Conservation (phyloP, 2,888 invertebrate genomes). For the Minunthozetes semirufus region DNA sequence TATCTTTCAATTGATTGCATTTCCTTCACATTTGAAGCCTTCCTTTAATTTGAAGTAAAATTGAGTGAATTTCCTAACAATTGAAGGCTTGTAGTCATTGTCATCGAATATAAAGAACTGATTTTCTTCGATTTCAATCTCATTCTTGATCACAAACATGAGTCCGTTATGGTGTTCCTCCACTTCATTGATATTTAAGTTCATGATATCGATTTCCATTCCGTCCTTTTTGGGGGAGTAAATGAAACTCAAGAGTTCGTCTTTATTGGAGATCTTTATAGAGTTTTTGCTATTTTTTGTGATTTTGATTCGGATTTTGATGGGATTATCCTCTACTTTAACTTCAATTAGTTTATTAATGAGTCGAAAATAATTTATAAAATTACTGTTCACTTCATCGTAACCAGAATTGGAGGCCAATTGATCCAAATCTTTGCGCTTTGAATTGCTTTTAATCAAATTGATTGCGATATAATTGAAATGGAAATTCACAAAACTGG, state of each 20-base stretch:
- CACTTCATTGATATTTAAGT: conserved; percentile 5
- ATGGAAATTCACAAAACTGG: conserved; percentile 33
- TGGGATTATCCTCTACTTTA: conserved; percentile 25
- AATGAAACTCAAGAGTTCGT: conserved; percentile 31
- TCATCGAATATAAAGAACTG: conserved; percentile 7
- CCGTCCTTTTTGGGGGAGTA: conserved; percentile 32
- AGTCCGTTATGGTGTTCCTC: not conserved
- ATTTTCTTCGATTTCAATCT: conserved; percentile 32
- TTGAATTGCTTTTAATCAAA: conserved; percentile 14
- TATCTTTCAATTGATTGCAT: not conserved
- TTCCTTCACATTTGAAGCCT: not conserved
- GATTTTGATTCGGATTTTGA: conserved; percentile 2
- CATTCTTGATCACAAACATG: conserved; percentile 31
- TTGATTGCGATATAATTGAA: conserved; percentile 34
- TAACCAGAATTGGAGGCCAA: not conserved
- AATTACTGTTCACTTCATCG: conserved; percentile 33
- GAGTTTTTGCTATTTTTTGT: conserved; percentile 21
- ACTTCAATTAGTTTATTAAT: conserved; percentile 35
- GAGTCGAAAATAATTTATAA: conserved; percentile 34
- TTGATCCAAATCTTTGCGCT: conserved; percentile 34
- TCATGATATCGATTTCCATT: conserved; percentile 28
- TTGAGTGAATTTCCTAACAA: conserved; percentile 28
- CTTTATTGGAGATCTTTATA: not conserved
- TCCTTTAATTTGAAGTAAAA: not conserved
- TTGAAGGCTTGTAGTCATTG: not conserved